Evolutionary conservation across 2,888 invertebrate genomes (phyloP).

Genomic region (Drosophila quasianomalipes): DNA sequence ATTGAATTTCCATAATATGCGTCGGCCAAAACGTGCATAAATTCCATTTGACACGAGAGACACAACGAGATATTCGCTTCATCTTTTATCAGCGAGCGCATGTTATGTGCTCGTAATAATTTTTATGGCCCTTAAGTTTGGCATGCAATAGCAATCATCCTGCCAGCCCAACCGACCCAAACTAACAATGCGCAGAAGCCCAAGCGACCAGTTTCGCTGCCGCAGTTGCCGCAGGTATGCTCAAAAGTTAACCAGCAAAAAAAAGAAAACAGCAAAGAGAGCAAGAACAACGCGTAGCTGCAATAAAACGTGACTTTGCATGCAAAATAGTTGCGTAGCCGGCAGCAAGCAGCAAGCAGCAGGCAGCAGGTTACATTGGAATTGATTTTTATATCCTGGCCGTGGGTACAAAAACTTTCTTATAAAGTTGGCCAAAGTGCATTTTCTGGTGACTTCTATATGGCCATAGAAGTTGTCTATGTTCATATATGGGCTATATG

Average conservation of each 20-base stretch:
- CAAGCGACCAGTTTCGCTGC: slow-evolving; percentile 39
- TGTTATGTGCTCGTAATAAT: slow-evolving; percentile 78
- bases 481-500: neutral
- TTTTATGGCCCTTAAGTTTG: slow-evolving; percentile 76
- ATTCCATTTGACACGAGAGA: slow-evolving; percentile 70
- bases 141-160: slow-evolving; percentile 43
- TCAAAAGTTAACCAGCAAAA: slow-evolving; percentile 71
- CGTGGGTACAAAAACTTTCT: slow-evolving; percentile 34
- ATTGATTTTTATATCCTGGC: slow-evolving; percentile 65
- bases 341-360: slow-evolving; percentile 36
- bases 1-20: slow-evolving; percentile 79
- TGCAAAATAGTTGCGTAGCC: slow-evolving; percentile 78
- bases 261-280: slow-evolving; percentile 21
- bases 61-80: slow-evolving; percentile 36
- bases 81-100: slow-evolving; percentile 49
- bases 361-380: slow-evolving; percentile 62
- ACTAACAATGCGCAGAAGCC: slow-evolving; percentile 41
- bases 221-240: slow-evolving; percentile 69
- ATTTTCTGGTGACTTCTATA: neutral
- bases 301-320: slow-evolving; percentile 84
- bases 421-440: slow-evolving; percentile 19
- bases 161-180: slow-evolving; percentile 1
- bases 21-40: slow-evolving; percentile 74
- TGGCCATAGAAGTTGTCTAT: neutral
- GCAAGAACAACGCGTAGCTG: slow-evolving; percentile 63